These are phyloP conservation scores for Trachelus tabidus DNA, from an alignment of 2,888 invertebrate genomes.

Conservation along the genomic window DNA sequence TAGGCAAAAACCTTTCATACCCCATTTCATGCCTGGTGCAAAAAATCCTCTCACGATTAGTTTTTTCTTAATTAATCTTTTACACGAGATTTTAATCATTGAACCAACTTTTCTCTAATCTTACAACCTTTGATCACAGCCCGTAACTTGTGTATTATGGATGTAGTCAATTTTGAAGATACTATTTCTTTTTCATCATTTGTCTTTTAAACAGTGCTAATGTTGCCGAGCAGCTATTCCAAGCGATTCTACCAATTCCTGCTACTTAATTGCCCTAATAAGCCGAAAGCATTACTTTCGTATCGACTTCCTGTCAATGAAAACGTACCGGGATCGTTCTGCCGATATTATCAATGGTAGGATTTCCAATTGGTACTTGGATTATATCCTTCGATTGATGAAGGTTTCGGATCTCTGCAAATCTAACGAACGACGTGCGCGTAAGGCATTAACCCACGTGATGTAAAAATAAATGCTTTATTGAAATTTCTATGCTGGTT, in stretches of 20 bases:
- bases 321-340: not conserved
- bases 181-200: not conserved
- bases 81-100: not conserved
- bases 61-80: not conserved
- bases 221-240: not conserved
- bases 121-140: not conserved
- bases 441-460: not conserved
- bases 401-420: not conserved
- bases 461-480: not conserved
- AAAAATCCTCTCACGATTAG: not conserved
- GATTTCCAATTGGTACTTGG: not conserved
- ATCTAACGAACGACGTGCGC: not conserved
- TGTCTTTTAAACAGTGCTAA: not conserved
- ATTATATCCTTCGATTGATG: not conserved
- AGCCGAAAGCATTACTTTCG: not conserved
- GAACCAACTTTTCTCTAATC: not conserved
- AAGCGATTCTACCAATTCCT: not conserved
- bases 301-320: not conserved
- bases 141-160: not conserved
- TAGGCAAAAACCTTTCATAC: not conserved
- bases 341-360: not conserved
- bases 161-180: not conserved
- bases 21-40: not conserved
- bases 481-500: not conserved
- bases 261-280: not conserved